A percentile compares a stretch with the other conserved stretches of the same genome.
These are phyloP conservation scores for Brachyhypopomus gauderio DNA, from an alignment of 2,113 vertebrate species.

Conservation along the genomic window DNA sequence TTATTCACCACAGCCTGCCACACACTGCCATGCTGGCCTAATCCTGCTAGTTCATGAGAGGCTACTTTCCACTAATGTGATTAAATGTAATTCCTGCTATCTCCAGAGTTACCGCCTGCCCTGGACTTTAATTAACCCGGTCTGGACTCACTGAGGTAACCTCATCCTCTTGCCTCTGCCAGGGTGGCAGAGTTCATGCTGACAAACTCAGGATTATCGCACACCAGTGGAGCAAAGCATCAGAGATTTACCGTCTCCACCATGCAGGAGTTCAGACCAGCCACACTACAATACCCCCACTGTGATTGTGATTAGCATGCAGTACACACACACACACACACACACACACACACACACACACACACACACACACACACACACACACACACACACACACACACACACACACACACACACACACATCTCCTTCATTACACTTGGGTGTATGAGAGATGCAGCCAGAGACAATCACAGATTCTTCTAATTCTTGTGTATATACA, in stretches of 20 bases:
- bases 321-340: slow-evolving; percentile 29
- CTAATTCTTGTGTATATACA: no score
- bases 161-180: slow-evolving; percentile 6
- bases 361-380: slow-evolving; percentile 9
- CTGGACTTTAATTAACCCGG: slow-evolving; percentile 63
- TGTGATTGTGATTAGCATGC: slow-evolving; percentile 38
- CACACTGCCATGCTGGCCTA: no score
- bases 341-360: slow-evolving; percentile 37
- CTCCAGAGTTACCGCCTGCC: slow-evolving; percentile 53
- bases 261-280: slow-evolving; percentile 26
- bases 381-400: neutral
- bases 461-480: no score
- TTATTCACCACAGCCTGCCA: neutral
- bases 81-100: slow-evolving; percentile 36
- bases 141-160: slow-evolving; percentile 26
- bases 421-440: neutral
- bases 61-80: slow-evolving; percentile 46
- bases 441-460: no score
- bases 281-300: neutral
- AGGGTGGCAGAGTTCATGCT: neutral
- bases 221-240: slow-evolving; percentile 25
- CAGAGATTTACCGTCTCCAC: neutral
- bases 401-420: slow-evolving; percentile 22
- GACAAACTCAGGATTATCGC: no score
- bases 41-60: no score